Evolutionary conservation across 1,140 invertebrate species (phyloP), one percentile per base, ranked within the genome.

Genomic region (Globodera rostochiensis): DNA sequence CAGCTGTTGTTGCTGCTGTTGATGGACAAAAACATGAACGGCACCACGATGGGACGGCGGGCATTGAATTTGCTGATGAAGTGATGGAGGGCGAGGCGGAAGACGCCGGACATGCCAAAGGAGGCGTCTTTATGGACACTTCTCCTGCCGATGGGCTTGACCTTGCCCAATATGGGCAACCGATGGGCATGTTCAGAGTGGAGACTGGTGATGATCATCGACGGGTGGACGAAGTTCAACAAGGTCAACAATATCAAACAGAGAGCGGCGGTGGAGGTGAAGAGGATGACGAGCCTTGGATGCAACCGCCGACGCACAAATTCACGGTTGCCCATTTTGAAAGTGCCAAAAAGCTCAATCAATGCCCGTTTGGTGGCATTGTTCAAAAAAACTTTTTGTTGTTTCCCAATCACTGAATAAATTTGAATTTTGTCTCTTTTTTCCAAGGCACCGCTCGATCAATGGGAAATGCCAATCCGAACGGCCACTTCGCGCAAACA

Each of bases 221-320:
- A 6, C 45, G 15, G 46, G 49, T 45, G 53, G 70, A 25, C 25
- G 13, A 49, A 70, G 64, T 49, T 36, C 57, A 76, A 75, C n/a
- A 21, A 36, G 66, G 19, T 77, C 75, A 45, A 45, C 73, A 77
- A 36, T 36, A 36, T 36, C 36, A 36, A 71, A 77, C 60, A 36
- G 47, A 45, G 49, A 81, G 74, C 46, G 21, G 66, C 25, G 25
- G 46, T 21, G 11, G 47, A 7, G 25, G 50, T 46, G n/a, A 80
- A 86, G 74, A 77, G 1, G 84, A 84, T 15, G 85, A 87, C 25
- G 85, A 86, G 73, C 45, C 84, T 46, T 86, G 85, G 85, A 85
- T 86, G 50, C 86, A 86, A 66, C 85, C 77, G n/a, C 79, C 81
- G 80, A 70, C 53, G 15, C 86, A 86, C 19, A 79, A 85, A 80